These are phyloP conservation scores for Coreius guichenoti DNA, from an alignment of 2,797 vertebrate species.

Conservation along the genomic window DNA sequence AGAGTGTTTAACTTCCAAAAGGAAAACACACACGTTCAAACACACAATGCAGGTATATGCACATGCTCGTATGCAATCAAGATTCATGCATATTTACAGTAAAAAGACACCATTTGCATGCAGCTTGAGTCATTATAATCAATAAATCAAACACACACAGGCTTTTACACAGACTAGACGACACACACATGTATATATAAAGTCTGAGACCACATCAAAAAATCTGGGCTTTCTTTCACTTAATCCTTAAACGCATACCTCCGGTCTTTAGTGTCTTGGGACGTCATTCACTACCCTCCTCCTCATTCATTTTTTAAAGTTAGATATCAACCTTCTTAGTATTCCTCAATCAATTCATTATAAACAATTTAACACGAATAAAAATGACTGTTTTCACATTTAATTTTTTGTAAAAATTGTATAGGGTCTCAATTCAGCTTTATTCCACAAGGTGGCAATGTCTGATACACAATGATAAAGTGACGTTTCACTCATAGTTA, in stretches of 20 bases:
- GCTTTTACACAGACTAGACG: background rate
- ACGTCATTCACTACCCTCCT: too few relatives aligned
- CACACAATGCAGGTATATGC: background rate
- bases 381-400: too few relatives aligned
- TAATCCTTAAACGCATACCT: background rate
- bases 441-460: too few relatives aligned
- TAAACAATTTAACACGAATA: too few relatives aligned
- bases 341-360: too few relatives aligned
- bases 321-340: too few relatives aligned
- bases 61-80: background rate
- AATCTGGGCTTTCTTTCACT: background rate
- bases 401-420: too few relatives aligned
- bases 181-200: background rate
- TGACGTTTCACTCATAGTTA: too few relatives aligned
- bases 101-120: background rate
- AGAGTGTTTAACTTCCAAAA: slow-evolving; percentile 21
- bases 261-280: too few relatives aligned
- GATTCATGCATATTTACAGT: background rate
- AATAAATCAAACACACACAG: background rate
- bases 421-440: too few relatives aligned
- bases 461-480: too few relatives aligned
- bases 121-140: background rate
- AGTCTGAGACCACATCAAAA: background rate
- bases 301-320: too few relatives aligned
- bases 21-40: background rate